phyloP scores from a whole-genome alignment of 1,140 invertebrate genomes.

The Megalopta genalis region DNA sequence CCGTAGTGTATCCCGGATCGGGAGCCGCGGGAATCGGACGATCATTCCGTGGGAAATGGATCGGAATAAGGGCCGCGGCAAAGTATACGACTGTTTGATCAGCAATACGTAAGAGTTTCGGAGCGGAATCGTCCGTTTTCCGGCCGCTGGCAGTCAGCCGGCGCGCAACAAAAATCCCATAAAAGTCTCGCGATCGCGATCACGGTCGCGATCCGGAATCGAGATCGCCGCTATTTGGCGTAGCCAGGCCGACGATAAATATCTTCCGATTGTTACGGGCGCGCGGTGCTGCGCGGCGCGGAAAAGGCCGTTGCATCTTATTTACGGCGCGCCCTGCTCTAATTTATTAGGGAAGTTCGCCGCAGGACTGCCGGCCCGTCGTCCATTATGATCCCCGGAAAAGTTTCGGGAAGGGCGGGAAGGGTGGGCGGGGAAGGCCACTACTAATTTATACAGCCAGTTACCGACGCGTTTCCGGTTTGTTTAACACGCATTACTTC shows the following conservation, averaged over 20 bases:
- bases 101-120: slow-evolving; percentile 38
- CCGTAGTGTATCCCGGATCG: too few species aligned
- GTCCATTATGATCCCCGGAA: slow-evolving; percentile 29
- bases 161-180: slow-evolving; percentile 24
- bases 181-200: slow-evolving; percentile 13
- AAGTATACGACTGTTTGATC: slow-evolving; percentile 43
- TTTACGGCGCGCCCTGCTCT: slow-evolving; percentile 14
- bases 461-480: not conserved
- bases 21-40: not conserved
- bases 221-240: slow-evolving; percentile 34
- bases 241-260: slow-evolving; percentile 15
- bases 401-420: not conserved
- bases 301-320: slow-evolving; percentile 29
- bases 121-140: slow-evolving; percentile 15
- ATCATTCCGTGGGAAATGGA: slow-evolving; percentile 20
- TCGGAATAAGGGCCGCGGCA: slow-evolving; percentile 22
- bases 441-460: slow-evolving; percentile 36
- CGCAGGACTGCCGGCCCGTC: slow-evolving; percentile 8
- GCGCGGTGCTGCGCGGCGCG: too few species aligned
- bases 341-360: slow-evolving; percentile 40
- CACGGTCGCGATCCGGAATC: too few species aligned
- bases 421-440: too few species aligned
- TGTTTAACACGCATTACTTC: slow-evolving; percentile 7
- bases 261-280: slow-evolving; percentile 25
- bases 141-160: not conserved